Evolutionary conservation across 2,797 vertebrate species (phyloP).

Genomic region (Pangasius krempfi): DNA sequence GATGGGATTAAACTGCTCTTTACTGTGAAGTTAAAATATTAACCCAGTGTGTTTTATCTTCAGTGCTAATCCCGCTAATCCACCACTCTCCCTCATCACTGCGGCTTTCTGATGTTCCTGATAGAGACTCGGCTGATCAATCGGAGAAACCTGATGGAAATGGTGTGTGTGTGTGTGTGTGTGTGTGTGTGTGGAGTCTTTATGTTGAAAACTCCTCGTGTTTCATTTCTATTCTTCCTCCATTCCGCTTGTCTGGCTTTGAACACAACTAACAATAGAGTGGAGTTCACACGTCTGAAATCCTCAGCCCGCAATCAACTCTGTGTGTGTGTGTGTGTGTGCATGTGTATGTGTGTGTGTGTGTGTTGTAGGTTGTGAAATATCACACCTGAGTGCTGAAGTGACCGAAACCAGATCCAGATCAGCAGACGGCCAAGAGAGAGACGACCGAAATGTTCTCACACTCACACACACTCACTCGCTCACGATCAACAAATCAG

Average conservation of each 20-base stretch:
- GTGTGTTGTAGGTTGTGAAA: constrained; percentile 38
- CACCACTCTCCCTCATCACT: not conserved
- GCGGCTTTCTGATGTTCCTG: not conserved
- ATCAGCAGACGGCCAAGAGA: constrained; percentile 21
- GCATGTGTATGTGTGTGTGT: constrained; percentile 21
- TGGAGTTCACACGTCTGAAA: constrained; percentile 30
- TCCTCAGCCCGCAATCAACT: not conserved
- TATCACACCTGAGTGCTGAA: constrained; percentile 53
- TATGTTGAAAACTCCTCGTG: not conserved
- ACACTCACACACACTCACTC: constrained; percentile 2
- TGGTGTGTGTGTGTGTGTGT: not conserved
- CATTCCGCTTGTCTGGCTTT: constrained; percentile 21
- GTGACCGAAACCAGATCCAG: constrained; percentile 40
- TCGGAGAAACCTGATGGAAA: not conserved
- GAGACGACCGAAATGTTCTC: not conserved
- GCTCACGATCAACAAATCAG: not conserved
- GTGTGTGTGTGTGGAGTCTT: not conserved
- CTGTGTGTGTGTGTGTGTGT: constrained; percentile 20
- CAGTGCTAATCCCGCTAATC: constrained; percentile 1
- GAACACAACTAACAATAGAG: constrained; percentile 23
- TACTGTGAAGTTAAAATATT: not conserved
- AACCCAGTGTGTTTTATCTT: not conserved
- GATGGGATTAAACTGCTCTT: not conserved
- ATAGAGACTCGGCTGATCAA: not conserved
- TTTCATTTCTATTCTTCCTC: constrained; percentile 29